Percentiles rank a stretch among this genome's conserved stretches.
These are phyloP conservation scores for Eulimnadia texana DNA, from an alignment of 1,140 invertebrate species.

Conservation along the genomic window DNA sequence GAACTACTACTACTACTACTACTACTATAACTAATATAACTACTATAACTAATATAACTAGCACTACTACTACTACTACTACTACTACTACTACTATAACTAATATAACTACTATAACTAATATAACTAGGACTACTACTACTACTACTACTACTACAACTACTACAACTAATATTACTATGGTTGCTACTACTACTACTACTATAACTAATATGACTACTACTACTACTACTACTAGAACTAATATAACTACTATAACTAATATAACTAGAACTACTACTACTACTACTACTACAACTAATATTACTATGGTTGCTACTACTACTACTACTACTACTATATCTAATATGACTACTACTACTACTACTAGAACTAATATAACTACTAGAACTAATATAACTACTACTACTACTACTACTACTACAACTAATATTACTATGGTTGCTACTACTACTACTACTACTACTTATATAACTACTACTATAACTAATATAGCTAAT, in stretches of 20 bases:
- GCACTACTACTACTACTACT: background rate
- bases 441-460: background rate
- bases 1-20: background rate
- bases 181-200: background rate
- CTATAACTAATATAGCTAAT: background rate
- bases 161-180: background rate
- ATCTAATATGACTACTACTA: background rate
- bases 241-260: background rate
- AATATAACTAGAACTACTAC: background rate
- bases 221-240: background rate
- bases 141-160: background rate
- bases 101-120: no score
- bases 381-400: background rate
- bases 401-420: background rate
- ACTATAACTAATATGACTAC: background rate
- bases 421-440: background rate
- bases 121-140: no score
- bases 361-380: background rate
- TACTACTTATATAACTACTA: background rate
- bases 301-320: background rate
- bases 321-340: background rate
- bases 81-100: background rate
- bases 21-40: background rate
- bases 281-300: background rate
- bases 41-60: background rate